A percentile compares a stretch with the other conserved stretches of the same genome.
phyloP scores from a whole-genome alignment of 1,140 invertebrate species.

The Diorhabda carinulata region DNA sequence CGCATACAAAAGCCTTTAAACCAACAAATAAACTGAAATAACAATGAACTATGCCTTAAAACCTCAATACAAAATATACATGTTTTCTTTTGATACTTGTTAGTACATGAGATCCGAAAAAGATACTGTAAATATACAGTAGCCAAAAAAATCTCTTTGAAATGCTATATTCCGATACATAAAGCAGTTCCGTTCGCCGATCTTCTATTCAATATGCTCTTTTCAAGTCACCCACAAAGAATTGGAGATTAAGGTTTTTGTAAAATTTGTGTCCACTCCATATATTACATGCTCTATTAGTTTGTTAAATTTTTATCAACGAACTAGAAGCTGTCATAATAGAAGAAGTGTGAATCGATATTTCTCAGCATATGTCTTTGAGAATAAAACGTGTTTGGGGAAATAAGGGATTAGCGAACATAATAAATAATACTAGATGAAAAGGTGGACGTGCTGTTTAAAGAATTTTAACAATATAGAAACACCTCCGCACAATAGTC shows the following conservation, averaged over 20 bases:
- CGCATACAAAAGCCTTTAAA: conserved; percentile 5
- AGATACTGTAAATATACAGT: conserved; percentile 18
- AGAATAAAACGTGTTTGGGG: background rate
- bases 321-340: conserved; percentile 11
- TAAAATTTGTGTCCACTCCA: background rate
- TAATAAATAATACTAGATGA: conserved; percentile 1
- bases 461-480: conserved; percentile 3
- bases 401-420: conserved; percentile 1
- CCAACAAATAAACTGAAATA: conserved; percentile 13
- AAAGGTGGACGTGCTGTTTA: background rate
- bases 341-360: conserved; percentile 10
- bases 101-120: conserved; percentile 13
- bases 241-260: conserved; percentile 4
- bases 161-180: conserved; percentile 18
- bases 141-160: conserved; percentile 9
- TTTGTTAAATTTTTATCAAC: conserved; percentile 14
- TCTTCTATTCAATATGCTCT: conserved; percentile 13
- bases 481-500: conserved; percentile 2
- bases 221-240: conserved; percentile 16
- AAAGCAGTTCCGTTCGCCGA: conserved; percentile 5
- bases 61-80: conserved; percentile 1
- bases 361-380: conserved; percentile 1
- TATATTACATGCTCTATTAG: conserved; percentile 13
- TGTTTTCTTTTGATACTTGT: conserved; percentile 18
- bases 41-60: conserved; percentile 6